Evolutionary conservation across 1,140 invertebrate genomes (phyloP).

Genomic region (Vanessa tameamea): DNA sequence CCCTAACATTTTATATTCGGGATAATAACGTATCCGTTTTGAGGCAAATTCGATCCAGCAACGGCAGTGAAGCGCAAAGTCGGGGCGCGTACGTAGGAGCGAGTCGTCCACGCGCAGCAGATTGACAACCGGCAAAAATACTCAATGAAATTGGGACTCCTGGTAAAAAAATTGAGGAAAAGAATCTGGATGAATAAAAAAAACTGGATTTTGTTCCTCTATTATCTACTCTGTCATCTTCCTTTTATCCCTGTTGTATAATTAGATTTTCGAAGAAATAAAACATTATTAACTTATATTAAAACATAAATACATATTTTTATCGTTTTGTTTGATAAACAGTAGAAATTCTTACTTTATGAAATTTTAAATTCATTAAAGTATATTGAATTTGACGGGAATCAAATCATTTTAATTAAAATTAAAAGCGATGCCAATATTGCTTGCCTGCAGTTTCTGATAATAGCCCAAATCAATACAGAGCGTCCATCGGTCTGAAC

Average conservation of each 20-base stretch:
- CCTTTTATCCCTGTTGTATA: too few relatives aligned
- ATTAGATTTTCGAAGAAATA: too few relatives aligned
- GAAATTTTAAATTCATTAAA: not conserved
- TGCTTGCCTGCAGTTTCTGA: conserved; percentile 35
- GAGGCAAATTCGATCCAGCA: conserved; percentile 51
- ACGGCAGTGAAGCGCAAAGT: conserved; percentile 53
- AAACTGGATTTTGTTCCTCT: too few relatives aligned
- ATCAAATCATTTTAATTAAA: conserved; percentile 9
- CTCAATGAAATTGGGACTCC: conserved; percentile 24
- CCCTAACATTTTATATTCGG: conserved; percentile 41
- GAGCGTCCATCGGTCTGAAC: conserved; percentile 45
- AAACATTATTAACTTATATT: too few relatives aligned
- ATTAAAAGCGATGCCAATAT: conserved; percentile 21
- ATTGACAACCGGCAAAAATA: conserved; percentile 67
- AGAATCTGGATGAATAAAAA: conserved; percentile 2
- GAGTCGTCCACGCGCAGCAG: conserved; percentile 56
- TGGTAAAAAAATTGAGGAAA: conserved; percentile 18
- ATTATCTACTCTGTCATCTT: too few relatives aligned
- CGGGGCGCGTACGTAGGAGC: conserved; percentile 43
- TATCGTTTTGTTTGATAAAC: too few relatives aligned
- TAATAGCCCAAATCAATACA: conserved; percentile 69
- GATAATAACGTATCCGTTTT: conserved; percentile 52
- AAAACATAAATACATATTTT: too few relatives aligned
- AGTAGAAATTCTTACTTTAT: not conserved
- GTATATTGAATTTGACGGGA: not conserved